phyloP scores from a whole-genome alignment of 1,140 invertebrate species.

The Drosophila virilis region DNA sequence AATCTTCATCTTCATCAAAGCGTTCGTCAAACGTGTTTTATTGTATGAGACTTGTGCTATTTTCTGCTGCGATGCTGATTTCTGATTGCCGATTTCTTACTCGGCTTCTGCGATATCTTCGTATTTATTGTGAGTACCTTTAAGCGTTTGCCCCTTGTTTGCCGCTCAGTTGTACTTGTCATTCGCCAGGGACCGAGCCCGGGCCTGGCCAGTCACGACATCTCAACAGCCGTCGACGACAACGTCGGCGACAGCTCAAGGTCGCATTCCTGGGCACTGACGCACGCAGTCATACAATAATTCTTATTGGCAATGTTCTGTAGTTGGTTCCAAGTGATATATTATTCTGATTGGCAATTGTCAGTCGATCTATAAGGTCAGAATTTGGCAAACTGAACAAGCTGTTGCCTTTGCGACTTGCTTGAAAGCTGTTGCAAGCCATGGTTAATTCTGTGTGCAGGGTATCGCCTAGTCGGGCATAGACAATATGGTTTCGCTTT shows the following conservation, averaged over 20 bases:
- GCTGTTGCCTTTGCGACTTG: too few species aligned
- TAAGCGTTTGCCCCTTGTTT: constrained; percentile 27
- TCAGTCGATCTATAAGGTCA: background rate
- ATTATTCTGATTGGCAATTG: constrained; percentile 22
- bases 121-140: constrained; percentile 41
- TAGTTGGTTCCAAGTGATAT: constrained; percentile 27
- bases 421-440: too few species aligned
- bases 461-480: too few species aligned
- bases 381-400: background rate
- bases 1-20: constrained; percentile 78
- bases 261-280: constrained; percentile 72
- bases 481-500: too few species aligned
- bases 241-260: constrained; percentile 73
- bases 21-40: constrained; percentile 77
- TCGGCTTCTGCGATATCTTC: constrained; percentile 20
- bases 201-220: constrained; percentile 64
- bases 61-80: constrained; percentile 45
- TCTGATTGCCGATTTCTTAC: constrained; percentile 42
- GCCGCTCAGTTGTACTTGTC: constrained; percentile 31
- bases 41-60: constrained; percentile 67
- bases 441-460: too few species aligned
- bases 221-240: constrained; percentile 49
- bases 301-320: constrained; percentile 53
- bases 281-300: constrained; percentile 66
- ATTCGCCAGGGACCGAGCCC: constrained; percentile 21